These are phyloP conservation scores for Alligator mississippiensis DNA, from an alignment of 2,113 vertebrate species.

Conservation along the genomic window DNA sequence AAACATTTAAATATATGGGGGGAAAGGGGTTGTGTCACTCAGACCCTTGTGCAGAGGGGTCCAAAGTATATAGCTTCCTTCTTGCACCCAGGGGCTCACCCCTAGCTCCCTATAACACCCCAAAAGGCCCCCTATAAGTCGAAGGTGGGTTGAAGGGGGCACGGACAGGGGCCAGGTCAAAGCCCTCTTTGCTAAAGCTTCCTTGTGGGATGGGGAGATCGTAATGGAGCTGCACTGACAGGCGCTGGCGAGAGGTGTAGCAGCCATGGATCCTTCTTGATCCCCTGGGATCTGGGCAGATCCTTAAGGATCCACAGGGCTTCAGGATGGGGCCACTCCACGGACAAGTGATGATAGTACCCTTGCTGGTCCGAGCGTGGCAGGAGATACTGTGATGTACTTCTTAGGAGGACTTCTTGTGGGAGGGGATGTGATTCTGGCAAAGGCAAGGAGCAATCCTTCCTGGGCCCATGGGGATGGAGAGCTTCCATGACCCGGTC, in stretches of 20 bases:
- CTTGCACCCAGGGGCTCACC: neutral
- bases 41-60: neutral
- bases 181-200: neutral
- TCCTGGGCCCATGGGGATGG: neutral
- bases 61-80: neutral
- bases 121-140: neutral
- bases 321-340: neutral
- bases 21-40: neutral
- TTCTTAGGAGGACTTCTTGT: neutral
- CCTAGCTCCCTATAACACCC: neutral
- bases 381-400: neutral
- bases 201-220: constrained; percentile 31
- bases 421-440: neutral
- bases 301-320: neutral
- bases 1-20: no score
- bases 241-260: neutral
- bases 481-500: neutral
- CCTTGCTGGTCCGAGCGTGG: neutral
- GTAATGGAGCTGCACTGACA: neutral
- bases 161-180: neutral
- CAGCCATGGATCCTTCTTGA: neutral
- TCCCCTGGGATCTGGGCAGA: fast-evolving
- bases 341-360: neutral
- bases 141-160: neutral
- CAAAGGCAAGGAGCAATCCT: neutral